phyloP scores from a whole-genome alignment of 1,140 invertebrate genomes.

The Eueides isabella region DNA sequence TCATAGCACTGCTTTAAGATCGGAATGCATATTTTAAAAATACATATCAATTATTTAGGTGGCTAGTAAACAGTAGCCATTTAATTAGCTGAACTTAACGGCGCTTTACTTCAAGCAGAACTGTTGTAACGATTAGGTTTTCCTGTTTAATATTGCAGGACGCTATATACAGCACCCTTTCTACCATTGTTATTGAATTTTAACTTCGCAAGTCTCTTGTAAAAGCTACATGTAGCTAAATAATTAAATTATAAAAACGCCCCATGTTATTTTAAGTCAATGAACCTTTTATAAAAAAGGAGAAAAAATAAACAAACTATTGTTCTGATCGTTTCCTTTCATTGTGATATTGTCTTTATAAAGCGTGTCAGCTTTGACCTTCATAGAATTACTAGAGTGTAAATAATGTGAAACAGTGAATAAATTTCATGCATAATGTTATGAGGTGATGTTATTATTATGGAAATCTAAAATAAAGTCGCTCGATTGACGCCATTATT shows the following conservation, averaged over 20 bases:
- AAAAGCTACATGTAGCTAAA: background rate
- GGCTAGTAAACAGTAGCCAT: background rate
- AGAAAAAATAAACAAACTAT: background rate
- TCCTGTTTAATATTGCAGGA: background rate
- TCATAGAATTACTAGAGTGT: conserved; percentile 41
- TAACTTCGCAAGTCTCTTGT: background rate
- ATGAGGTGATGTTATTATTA: conserved; percentile 55
- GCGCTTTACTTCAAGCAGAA: background rate
- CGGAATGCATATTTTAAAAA: background rate
- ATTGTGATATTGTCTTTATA: conserved; percentile 16
- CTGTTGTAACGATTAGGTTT: background rate
- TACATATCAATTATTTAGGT: background rate
- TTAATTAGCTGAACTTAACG: background rate
- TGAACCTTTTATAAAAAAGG: background rate
- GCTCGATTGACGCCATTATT: conserved; percentile 4
- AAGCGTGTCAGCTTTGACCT: conserved; percentile 45
- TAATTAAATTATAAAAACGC: background rate
- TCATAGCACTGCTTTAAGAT: too few species aligned
- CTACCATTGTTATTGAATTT: background rate
- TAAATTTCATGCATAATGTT: conserved; percentile 55
- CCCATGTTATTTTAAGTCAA: background rate
- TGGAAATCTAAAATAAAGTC: conserved; percentile 49
- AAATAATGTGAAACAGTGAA: conserved; percentile 53
- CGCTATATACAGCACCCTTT: background rate
- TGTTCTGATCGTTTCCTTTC: background rate